phyloP scores from a whole-genome alignment of 64 coral and sea anemone species.

The Acropora yongei region DNA sequence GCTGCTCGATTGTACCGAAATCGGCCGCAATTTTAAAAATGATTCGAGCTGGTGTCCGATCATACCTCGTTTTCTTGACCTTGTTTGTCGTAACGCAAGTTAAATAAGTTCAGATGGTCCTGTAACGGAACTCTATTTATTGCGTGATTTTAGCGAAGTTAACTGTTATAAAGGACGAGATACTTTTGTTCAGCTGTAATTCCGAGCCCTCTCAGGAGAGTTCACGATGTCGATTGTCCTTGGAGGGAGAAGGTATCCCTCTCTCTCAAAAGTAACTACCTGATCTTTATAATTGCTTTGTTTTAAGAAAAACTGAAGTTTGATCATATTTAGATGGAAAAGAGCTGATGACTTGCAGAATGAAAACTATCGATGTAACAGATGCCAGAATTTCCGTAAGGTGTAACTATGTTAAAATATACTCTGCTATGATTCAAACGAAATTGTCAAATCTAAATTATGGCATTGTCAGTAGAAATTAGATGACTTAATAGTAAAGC shows the following conservation, averaged over 20 bases:
- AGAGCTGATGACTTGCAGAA: too few species aligned
- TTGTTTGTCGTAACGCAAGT: too few species aligned
- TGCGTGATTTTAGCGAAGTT: too few species aligned
- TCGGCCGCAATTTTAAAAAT: too few species aligned
- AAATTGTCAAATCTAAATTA: neutral
- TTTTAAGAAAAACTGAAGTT: constrained; percentile 11
- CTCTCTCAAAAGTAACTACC: neutral
- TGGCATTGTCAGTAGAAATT: neutral
- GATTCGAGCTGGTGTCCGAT: too few species aligned
- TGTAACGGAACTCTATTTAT: neutral
- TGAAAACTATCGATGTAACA: neutral
- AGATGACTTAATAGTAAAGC: neutral
- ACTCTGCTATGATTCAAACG: neutral
- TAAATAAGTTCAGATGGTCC: too few species aligned
- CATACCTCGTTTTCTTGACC: too few species aligned
- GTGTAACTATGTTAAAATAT: constrained; percentile 8
- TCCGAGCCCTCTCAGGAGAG: neutral
- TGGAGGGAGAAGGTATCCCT: neutral
- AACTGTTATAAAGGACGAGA: too few species aligned
- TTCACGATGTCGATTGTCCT: neutral
- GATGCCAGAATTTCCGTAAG: neutral
- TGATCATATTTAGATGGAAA: neutral
- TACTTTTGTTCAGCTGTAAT: too few species aligned
- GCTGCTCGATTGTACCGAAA: too few species aligned
- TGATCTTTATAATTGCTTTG: neutral